A percentile compares a stretch with the other conserved stretches of the same genome.
phyloP scores from a whole-genome alignment of 2,113 vertebrate species.

The Perccottus glenii region DNA sequence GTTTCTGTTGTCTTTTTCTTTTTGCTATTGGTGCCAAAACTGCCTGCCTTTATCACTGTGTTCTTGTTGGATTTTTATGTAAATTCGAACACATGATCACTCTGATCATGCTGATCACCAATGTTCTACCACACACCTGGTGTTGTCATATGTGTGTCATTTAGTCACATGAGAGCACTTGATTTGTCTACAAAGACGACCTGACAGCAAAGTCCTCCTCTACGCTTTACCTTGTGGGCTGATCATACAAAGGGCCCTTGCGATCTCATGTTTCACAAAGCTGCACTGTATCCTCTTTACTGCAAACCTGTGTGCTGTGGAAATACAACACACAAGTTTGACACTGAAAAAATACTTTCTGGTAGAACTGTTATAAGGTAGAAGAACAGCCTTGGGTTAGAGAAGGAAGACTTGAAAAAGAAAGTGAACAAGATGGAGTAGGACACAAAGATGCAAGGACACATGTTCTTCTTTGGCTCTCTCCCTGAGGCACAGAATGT shows the following conservation, averaged over 20 bases:
- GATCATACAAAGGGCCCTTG: slow-evolving; percentile 2
- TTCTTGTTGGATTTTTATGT: slow-evolving; percentile 48
- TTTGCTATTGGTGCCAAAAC: slow-evolving; percentile 3
- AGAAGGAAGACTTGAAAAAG: slow-evolving; percentile 8
- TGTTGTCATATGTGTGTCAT: slow-evolving; percentile 6
- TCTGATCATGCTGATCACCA: slow-evolving; percentile 41
- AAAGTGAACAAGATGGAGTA: slow-evolving; percentile 25
- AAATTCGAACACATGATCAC: slow-evolving; percentile 62
- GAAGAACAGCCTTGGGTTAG: slow-evolving; percentile 24
- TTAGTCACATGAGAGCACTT: slow-evolving; percentile 2
- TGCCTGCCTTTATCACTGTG: slow-evolving; percentile 21
- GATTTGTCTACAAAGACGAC: slow-evolving; percentile 27
- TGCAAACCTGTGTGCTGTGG: background rate
- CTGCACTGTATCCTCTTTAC: slow-evolving; percentile 3
- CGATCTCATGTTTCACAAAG: slow-evolving; percentile 30
- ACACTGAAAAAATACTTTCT: background rate
- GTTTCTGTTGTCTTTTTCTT: slow-evolving; percentile 25
- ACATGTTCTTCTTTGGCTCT: slow-evolving; percentile 22
- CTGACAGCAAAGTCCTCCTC: slow-evolving; percentile 25
- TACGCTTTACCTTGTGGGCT: slow-evolving; percentile 26
- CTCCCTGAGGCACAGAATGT: slow-evolving; percentile 36
- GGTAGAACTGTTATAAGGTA: slow-evolving; percentile 9
- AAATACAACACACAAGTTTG: background rate
- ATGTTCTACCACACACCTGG: slow-evolving; percentile 46
- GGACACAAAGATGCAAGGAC: slow-evolving; percentile 28